Conservation (phyloP, 1,140 invertebrate species). For the Bombus fervidus region DNA sequence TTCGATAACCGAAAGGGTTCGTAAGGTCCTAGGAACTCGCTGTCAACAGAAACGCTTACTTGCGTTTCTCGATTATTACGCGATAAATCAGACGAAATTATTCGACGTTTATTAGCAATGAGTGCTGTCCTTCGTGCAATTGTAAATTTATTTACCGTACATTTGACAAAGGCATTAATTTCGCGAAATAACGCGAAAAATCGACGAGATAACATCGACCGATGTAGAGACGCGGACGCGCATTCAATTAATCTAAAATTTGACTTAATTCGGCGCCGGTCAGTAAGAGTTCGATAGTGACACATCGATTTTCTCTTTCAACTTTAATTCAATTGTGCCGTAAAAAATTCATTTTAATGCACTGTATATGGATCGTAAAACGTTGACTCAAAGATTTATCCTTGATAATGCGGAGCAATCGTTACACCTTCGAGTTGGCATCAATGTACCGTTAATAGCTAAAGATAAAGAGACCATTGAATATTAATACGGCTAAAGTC, state of each 20-base stretch:
- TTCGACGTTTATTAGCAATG: neutral
- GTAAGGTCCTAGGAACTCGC: neutral
- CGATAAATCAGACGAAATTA: neutral
- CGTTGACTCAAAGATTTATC: neutral
- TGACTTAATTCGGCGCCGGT: neutral
- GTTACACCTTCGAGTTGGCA: neutral
- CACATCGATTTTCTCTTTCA: neutral
- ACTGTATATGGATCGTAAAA: neutral
- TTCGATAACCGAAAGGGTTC: neutral
- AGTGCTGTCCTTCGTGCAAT: no score
- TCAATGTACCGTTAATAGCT: neutral
- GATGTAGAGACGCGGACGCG: neutral
- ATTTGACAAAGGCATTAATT: neutral
- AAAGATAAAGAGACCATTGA: constrained; percentile 36
- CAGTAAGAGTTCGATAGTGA: neutral
- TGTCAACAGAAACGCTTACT: no score
- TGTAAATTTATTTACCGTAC: neutral
- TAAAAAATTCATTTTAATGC: neutral
- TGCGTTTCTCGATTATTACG: neutral
- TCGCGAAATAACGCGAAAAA: no score
- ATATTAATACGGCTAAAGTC: constrained; percentile 34
- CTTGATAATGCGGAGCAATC: neutral
- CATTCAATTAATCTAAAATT: neutral
- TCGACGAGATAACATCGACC: neutral
- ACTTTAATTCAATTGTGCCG: neutral